Percentiles rank a stretch among this genome's conserved stretches.
Conservation (phyloP, 2,888 invertebrate genomes). For the Dorcus parallelipipedus region DNA sequence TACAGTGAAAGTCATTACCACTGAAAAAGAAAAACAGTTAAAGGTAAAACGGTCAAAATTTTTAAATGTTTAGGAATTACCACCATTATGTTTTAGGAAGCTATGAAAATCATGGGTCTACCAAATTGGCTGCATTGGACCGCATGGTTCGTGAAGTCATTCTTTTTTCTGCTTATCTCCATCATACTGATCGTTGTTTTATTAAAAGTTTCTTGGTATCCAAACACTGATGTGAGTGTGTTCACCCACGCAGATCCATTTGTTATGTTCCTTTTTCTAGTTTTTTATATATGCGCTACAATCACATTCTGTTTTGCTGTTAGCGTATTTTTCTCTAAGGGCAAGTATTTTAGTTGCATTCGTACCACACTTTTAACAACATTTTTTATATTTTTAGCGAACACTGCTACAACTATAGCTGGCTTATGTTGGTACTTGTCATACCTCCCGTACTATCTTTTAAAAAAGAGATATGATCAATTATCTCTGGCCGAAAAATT, state of each 20-base stretch:
- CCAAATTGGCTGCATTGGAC: slow-evolving; percentile 80
- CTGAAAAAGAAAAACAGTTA: slow-evolving; percentile 72
- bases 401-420: slow-evolving; percentile 72
- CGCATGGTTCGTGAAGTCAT: slow-evolving; percentile 78
- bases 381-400: slow-evolving; percentile 55
- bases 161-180: slow-evolving; percentile 61
- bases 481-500: slow-evolving; percentile 60
- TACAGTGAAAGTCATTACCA: slow-evolving; percentile 68
- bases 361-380: background rate
- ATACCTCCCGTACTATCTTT: slow-evolving; percentile 68
- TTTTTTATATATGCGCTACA: slow-evolving; percentile 66
- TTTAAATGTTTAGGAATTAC: background rate
- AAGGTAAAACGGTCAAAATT: slow-evolving; percentile 54
- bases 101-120: slow-evolving; percentile 89
- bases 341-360: slow-evolving; percentile 45
- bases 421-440: slow-evolving; percentile 75
- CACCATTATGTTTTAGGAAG: slow-evolving; percentile 58
- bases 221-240: slow-evolving; percentile 54
- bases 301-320: slow-evolving; percentile 78
- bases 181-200: slow-evolving; percentile 54
- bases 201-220: slow-evolving; percentile 47
- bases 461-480: slow-evolving; percentile 61
- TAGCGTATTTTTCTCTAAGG: slow-evolving; percentile 76
- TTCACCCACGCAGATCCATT: slow-evolving; percentile 66
- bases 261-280: slow-evolving; percentile 66